A percentile compares a stretch with the other conserved stretches of the same genome.
Evolutionary conservation across 2,888 invertebrate species (phyloP).

Genomic region (Cistogaster globosa): DNA sequence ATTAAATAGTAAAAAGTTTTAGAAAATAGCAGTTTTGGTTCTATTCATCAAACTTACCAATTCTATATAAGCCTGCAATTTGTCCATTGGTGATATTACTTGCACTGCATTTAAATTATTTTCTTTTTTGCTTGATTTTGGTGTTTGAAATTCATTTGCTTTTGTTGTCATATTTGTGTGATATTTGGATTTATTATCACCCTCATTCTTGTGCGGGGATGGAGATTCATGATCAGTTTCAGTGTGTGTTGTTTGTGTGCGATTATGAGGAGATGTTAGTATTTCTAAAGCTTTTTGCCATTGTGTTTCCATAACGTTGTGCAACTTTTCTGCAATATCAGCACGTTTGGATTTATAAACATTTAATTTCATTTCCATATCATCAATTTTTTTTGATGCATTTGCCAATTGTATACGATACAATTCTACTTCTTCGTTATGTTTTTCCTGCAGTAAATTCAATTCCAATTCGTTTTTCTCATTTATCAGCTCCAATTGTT

Average conservation of each 20-base stretch:
- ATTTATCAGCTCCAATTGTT: conserved; percentile 88
- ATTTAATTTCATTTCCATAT: conserved; percentile 85
- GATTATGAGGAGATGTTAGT: conserved; percentile 84
- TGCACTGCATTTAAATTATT: conserved; percentile 75
- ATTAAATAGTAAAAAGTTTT: conserved; percentile 2
- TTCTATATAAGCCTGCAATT: conserved; percentile 81
- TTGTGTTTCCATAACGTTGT: conserved; percentile 91
- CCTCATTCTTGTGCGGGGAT: conserved; percentile 73
- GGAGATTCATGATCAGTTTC: conserved; percentile 74
- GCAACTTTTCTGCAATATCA: conserved; percentile 89
- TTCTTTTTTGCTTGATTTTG: conserved; percentile 78
- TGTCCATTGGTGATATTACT: conserved; percentile 77
- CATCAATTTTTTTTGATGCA: conserved; percentile 87
- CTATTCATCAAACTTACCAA: conserved; percentile 73
- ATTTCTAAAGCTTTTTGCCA: conserved; percentile 91
- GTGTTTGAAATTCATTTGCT: conserved; percentile 77
- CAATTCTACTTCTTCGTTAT: conserved; percentile 90
- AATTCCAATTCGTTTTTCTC: conserved; percentile 90
- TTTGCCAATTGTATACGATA: conserved; percentile 89
- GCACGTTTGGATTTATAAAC: conserved; percentile 83
- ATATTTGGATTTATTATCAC: conserved; percentile 35
- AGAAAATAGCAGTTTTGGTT: background rate
- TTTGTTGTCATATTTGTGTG: conserved; percentile 52
- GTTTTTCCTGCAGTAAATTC: conserved; percentile 90
- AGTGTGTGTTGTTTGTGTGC: conserved; percentile 72